Evolutionary conservation across 1,140 invertebrate genomes (phyloP), one percentile per base, ranked within the genome.

Genomic region (Drosophila punjabiensis): DNA sequence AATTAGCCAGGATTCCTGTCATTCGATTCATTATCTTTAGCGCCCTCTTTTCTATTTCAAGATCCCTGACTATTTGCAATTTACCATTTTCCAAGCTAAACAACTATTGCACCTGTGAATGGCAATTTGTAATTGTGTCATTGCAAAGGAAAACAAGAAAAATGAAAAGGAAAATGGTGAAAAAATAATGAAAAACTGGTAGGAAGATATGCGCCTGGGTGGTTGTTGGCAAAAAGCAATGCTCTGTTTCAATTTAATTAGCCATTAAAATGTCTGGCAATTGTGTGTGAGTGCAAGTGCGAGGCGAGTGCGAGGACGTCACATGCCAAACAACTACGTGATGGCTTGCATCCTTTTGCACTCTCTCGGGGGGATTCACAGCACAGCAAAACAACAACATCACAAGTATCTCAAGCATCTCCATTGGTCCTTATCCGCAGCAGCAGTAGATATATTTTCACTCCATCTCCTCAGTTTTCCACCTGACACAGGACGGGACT

Each of bases 51-150:
- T 50, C 52, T n/a, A 76, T 65, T 65, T 37, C 28, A 20, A 41
- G 48, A 55, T 55, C 60, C 68, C 60, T 16, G 30, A 64, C 50
- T 43, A 41, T 43, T 39, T 55, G 58, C 73, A 69, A 55, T 70
- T 67, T 37, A 68, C 67, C 30, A 71, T 74, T 53, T 71, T 28
- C 43, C 70, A 43, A 76, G 73, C 61, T 71, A 43, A 45, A 73
- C 75, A 68, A 48, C 66, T 50, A 66, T 68, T 48, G 43, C 63
- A 86, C 58, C 82, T 81, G 74, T 81, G 80, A 81, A 89, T 60
- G 78, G 86, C 86, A 89, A 89, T 88, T 88, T 88, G 86, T 88
- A 88, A 89, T 88, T 88, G 85, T 88, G 86, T 89, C 86, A 87
- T 83, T 78, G 81, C 35, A 56, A 56, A 32, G 50, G 37, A 53